Evolutionary conservation across 2,888 invertebrate species (phyloP), one percentile per base, ranked within the genome.

Genomic region (Lithophane semibrunnea): DNA sequence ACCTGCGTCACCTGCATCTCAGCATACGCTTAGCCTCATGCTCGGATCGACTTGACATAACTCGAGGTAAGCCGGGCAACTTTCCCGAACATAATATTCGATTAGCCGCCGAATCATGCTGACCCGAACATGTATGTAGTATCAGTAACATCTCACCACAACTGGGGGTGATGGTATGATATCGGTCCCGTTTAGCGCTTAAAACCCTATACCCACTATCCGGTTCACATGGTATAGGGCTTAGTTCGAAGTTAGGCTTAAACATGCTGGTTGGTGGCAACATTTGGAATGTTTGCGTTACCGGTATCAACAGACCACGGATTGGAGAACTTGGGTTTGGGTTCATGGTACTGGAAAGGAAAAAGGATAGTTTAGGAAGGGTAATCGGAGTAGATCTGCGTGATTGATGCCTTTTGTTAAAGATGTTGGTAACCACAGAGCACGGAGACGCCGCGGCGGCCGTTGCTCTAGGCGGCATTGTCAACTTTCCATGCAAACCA

Each of bases 261-360:
- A 71, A 10, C 49, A 75, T 56, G 3, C 82, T 82, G 18, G 76
- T 83, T 0, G 90, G 78, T 12, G 94, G 93, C 64, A 94, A 77
- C 89, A 93, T 94, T 92, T 92, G 93, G 77, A 93, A 95, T 1
- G 94, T 93, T 83, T 94, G 95, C 2, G 94, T 94, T 44, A 94
- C 85, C 0, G 95, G 95, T 56, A 93, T 90, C 72, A 84, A 86
- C 2, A 91, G 88, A 79, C 77, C 82, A 88, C 75, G 70, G 63
- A 75, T 70, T 68, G 84, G 75, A 72, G 80, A 76, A 73, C 68
- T 83, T 71, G 64, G 83, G 67, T 77, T 83, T 54, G 67, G 80
- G 24, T 73, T 75, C 85, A 85, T 85, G 24, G 21, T 61, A 75
- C 83, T 83, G 85, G 83, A 77, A 85, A 83, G 71, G 73, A 82